Conservation (phyloP, 2,797 vertebrate species). For the Lithobates sylvaticus region DNA sequence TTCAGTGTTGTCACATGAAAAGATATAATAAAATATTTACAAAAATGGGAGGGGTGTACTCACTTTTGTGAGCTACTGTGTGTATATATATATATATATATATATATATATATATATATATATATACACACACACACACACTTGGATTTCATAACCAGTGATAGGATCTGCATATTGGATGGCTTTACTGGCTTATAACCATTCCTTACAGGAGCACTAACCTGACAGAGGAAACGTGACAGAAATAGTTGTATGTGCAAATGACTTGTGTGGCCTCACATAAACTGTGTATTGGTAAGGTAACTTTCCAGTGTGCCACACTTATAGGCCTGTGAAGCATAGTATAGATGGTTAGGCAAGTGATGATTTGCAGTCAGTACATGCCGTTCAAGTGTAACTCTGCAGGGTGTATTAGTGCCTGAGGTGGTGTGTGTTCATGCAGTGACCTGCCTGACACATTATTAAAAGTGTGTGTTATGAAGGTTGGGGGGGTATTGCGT, state of each 20-base stretch:
- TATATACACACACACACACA: too few species aligned
- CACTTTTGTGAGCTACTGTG: too few species aligned
- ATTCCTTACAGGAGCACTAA: neutral
- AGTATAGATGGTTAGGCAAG: conserved; percentile 30
- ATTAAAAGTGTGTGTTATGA: conserved; percentile 27
- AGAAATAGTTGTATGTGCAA: neutral
- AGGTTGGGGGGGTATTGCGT: neutral
- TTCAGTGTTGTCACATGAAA: too few species aligned
- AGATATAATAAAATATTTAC: too few species aligned
- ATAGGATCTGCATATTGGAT: neutral
- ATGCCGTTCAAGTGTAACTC: conserved; percentile 43
- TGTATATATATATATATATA: too few species aligned
- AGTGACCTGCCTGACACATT: conserved; percentile 42
- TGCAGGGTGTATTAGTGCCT: conserved; percentile 50
- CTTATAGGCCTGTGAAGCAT: neutral
- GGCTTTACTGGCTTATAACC: neutral
- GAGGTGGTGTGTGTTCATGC: conserved; percentile 50
- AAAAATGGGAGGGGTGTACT: too few species aligned
- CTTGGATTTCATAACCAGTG: too few species aligned
- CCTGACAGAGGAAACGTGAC: too few species aligned
- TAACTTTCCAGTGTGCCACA: conserved; percentile 8
- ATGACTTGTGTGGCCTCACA: conserved; percentile 29
- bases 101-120: too few species aligned
- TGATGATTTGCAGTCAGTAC: conserved; percentile 41
- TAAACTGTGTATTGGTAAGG: conserved; percentile 14